Evolutionary conservation across 1,140 invertebrate genomes (phyloP), one percentile per base, ranked within the genome.

Genomic region (Habropoda laboriosa): DNA sequence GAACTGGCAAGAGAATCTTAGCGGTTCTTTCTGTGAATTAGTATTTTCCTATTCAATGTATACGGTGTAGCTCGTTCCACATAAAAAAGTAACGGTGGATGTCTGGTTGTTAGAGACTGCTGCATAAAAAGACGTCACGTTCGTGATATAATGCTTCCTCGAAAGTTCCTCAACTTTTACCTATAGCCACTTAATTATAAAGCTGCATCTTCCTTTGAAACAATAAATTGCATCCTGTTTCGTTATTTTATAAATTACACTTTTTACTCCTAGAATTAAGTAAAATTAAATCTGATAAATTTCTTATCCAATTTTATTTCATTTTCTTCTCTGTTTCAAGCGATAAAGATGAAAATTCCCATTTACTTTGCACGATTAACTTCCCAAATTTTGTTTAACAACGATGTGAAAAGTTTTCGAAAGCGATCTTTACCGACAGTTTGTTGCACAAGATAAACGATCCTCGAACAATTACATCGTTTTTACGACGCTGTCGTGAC

Each of bases 1-100:
- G 30, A 6, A n/a, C 2, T 6, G 4, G 12, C n/a, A 10, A 30
- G 63, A 42, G 63, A 45, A 66, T 66, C 38, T 30, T 66, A 66
- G 63, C 63, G 63, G 63, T 61, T 61, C 58, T 61, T 61, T 32
- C 0, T 61, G 38, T 24, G 35, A 38, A 61, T 61, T 24, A 61
- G 58, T 40, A 13, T 21, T 38, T 60, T 58, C 16, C 35, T 38
- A 30, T 45, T 42, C 63, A n/a, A 12, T 21, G 8, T 18, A 18
- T 12, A 21, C 27, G 16, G 38, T 42, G 16, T 42, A 27, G 61
- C 35, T 63, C 12, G 61, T 63, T 42, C 38, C 38, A 16, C 21
- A 42, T 63, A 42, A 63, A 42, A 42, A 63, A 24, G 61, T 63
- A 63, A 63, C 61, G 61, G 61, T 63, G 38, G 12, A 16, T 18